Conservation (phyloP, 2,888 invertebrate species). For the Nowickia ferox region DNA sequence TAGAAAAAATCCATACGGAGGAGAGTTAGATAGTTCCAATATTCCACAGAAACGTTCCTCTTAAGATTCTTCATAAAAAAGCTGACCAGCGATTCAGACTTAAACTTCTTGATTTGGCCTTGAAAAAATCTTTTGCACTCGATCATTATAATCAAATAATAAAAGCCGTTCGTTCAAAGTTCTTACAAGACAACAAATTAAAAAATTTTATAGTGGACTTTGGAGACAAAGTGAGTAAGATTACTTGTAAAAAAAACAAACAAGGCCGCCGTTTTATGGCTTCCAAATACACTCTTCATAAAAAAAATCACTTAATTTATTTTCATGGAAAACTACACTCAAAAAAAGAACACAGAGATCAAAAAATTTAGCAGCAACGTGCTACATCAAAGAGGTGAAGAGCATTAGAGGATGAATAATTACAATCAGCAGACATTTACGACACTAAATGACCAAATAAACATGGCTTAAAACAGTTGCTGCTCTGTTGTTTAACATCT, state of each 20-base stretch:
- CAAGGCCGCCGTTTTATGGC: constrained; percentile 59
- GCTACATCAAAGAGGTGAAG: constrained; percentile 52
- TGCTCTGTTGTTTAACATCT: constrained; percentile 4
- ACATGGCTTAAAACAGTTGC: constrained; percentile 48
- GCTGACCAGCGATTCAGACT: too few relatives aligned
- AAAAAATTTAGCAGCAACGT: constrained; percentile 42
- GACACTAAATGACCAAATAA: constrained; percentile 72
- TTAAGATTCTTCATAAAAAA: background rate
- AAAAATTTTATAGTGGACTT: constrained; percentile 35
- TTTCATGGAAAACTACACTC: constrained; percentile 51
- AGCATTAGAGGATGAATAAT: constrained; percentile 54
- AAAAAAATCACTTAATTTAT: constrained; percentile 31
- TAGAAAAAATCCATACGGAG: too few relatives aligned
- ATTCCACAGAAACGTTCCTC: background rate
- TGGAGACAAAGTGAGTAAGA: constrained; percentile 12
- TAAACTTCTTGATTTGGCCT: too few relatives aligned
- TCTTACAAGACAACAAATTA: constrained; percentile 68
- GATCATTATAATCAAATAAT: background rate
- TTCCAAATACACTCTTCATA: constrained; percentile 15
- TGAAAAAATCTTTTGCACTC: background rate
- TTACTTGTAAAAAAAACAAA: constrained; percentile 50
- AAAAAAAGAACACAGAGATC: background rate
- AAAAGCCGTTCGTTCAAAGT: background rate
- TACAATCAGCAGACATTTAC: constrained; percentile 68
- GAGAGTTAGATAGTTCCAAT: too few relatives aligned